Evolutionary conservation across 1,140 invertebrate species (phyloP).

Genomic region (Philopotamus ludificatus): DNA sequence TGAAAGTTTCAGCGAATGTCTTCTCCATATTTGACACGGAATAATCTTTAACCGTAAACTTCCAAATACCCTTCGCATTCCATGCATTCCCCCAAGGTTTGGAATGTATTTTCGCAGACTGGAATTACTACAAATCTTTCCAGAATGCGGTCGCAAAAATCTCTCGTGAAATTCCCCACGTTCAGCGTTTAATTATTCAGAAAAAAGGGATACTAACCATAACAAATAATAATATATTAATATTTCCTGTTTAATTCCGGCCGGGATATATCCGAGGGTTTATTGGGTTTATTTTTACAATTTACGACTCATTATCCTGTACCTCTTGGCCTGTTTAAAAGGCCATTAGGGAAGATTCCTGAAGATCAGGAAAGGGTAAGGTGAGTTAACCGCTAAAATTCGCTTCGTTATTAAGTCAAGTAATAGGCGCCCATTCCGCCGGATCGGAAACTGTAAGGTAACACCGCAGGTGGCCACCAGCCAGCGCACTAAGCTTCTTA

Average conservation of each 20-base stretch:
- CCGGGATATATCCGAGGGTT: no score
- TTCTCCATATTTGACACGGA: neutral
- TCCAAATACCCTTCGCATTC: neutral
- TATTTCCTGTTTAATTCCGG: no score
- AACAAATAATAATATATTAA: no score
- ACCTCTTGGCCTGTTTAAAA: constrained; percentile 6
- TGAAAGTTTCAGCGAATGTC: neutral
- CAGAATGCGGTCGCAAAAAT: neutral
- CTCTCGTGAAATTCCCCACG: no score
- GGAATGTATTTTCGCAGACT: neutral
- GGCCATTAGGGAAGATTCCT: constrained; percentile 3
- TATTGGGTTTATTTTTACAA: no score
- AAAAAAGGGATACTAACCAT: no score
- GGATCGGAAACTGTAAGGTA: constrained; percentile 20
- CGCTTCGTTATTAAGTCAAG: constrained; percentile 16
- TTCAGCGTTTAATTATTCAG: no score
- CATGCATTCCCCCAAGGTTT: neutral
- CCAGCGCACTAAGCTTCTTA: no score
- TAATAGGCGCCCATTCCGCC: constrained; percentile 14
- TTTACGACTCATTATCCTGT: neutral
- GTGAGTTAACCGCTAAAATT: constrained; percentile 15
- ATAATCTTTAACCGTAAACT: neutral
- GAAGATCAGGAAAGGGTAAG: neutral
- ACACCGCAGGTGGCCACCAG: constrained; percentile 15
- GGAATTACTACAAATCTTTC: neutral